A percentile compares a stretch with the other conserved stretches of the same genome.
Evolutionary conservation across 2,113 vertebrate genomes (phyloP).

Genomic region (Theropithecus gelada): DNA sequence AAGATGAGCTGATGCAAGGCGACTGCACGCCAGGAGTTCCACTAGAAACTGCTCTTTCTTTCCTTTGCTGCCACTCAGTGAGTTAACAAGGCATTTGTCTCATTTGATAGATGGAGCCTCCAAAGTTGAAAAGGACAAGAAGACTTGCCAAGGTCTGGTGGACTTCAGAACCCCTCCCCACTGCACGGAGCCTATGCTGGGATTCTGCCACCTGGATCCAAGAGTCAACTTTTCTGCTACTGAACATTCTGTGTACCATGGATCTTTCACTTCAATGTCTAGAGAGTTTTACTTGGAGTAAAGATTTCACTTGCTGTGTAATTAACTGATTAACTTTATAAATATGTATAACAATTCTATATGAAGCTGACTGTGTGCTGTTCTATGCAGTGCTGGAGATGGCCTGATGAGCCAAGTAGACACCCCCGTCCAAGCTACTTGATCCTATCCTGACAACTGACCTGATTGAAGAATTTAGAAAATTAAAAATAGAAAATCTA

Average conservation of each 20-base stretch:
- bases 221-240: not conserved
- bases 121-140: too few relatives aligned
- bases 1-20: accelerated
- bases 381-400: not conserved
- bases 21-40: accelerated
- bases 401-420: not conserved
- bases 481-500: not conserved
- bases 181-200: accelerated
- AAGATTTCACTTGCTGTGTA: not conserved
- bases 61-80: not conserved
- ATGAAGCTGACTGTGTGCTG: not conserved
- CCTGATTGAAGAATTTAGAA: not conserved
- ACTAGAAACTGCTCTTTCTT: accelerated
- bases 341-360: not conserved
- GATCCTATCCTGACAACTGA: not conserved
- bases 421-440: accelerated
- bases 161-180: not conserved
- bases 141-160: not conserved
- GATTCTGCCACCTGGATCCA: too few relatives aligned
- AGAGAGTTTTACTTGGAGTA: not conserved
- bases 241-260: not conserved
- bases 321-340: not conserved
- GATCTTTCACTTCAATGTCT: not conserved
- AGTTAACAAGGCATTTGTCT: not conserved
- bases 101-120: not conserved